phyloP scores from a whole-genome alignment of 2,113 vertebrate species.

The Cyanocitta stelleri region DNA sequence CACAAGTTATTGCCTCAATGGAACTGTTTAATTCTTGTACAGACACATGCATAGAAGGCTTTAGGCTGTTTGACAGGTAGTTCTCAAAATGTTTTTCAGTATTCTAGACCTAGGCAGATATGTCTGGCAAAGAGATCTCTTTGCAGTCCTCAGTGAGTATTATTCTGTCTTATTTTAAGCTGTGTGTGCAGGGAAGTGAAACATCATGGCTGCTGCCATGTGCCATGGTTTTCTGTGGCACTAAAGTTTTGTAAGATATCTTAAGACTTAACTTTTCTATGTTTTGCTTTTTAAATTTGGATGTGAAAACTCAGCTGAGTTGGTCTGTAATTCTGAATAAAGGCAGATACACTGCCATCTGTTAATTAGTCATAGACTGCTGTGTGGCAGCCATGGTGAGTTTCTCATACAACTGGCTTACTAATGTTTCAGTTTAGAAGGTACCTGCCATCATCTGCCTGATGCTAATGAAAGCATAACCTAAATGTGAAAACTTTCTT shows the following conservation, averaged over 20 bases:
- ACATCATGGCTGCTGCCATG: neutral
- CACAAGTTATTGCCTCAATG: neutral
- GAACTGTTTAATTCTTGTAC: neutral
- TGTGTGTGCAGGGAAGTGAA: neutral
- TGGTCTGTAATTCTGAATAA: neutral
- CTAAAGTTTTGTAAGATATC: neutral
- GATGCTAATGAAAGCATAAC: neutral
- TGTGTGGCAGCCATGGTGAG: neutral
- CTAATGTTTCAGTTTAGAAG: neutral
- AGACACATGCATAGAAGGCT: neutral
- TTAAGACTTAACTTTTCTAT: neutral
- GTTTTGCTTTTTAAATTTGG: neutral
- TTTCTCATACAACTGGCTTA: neutral
- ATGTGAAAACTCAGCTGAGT: neutral
- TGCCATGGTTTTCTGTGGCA: neutral
- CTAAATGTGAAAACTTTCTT: neutral
- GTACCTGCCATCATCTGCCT: neutral
- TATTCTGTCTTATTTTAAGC: neutral
- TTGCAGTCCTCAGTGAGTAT: neutral
- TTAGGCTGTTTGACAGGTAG: neutral
- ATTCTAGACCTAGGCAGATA: neutral
- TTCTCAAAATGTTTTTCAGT: neutral
- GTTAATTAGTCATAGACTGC: neutral
- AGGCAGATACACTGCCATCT: neutral
- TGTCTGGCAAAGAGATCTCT: neutral